Conservation (phyloP, 2,113 vertebrate genomes). For the Coryphaenoides rupestris region DNA sequence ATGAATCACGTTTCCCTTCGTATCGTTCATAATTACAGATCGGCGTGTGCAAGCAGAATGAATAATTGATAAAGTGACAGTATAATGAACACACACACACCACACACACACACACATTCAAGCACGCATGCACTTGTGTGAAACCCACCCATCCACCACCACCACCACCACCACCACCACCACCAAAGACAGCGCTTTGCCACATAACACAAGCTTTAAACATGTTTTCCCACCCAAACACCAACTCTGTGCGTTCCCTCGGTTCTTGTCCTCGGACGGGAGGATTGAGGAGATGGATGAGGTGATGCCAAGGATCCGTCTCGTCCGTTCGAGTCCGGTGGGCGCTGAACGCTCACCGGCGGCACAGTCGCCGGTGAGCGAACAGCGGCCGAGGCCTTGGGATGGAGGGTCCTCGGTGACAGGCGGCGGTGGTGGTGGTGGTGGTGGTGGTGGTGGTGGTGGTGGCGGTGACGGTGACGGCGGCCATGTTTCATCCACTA, state of each 20-base stretch:
- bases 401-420: constrained; percentile 40
- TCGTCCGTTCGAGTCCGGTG: constrained; percentile 43
- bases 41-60: too few relatives aligned
- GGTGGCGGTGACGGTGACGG: too few relatives aligned
- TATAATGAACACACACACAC: neutral
- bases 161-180: constrained; percentile 7
- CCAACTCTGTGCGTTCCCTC: constrained; percentile 27
- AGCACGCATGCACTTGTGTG: neutral
- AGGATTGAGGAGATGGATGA: constrained; percentile 36
- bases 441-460: too few relatives aligned
- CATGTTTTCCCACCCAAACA: constrained; percentile 32
- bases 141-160: too few relatives aligned
- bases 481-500: constrained; percentile 29
- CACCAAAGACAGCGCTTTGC: neutral
- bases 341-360: constrained; percentile 44
- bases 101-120: constrained; percentile 6
- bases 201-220: constrained; percentile 16
- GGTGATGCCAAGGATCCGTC: constrained; percentile 39
- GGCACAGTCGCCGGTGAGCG: too few relatives aligned
- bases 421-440: too few relatives aligned
- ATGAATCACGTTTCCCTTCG: too few relatives aligned
- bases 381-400: too few relatives aligned
- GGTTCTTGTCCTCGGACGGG: constrained; percentile 37
- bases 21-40: too few relatives aligned
- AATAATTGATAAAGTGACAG: too few relatives aligned